A percentile compares a stretch with the other conserved stretches of the same genome.
phyloP scores from a whole-genome alignment of 2,113 vertebrate species.

The Anser brachyrhynchus region DNA sequence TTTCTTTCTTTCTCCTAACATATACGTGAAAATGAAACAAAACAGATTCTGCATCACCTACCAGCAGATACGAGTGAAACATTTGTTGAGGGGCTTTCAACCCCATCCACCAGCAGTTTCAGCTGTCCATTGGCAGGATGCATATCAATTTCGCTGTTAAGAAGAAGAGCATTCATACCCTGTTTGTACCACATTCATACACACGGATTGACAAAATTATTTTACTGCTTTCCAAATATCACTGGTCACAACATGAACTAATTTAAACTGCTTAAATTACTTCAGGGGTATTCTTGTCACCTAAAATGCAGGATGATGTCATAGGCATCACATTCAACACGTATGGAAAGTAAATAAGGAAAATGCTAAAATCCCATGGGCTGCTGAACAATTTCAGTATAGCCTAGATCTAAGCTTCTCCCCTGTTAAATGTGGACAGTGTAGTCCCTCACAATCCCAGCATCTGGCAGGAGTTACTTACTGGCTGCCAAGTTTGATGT shows the following conservation, averaged over 20 bases:
- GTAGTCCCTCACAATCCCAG: neutral
- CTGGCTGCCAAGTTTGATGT: conserved; percentile 75
- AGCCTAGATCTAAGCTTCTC: neutral
- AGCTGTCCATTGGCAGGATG: neutral
- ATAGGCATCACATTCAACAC: neutral
- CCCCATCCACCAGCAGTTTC: conserved; percentile 46
- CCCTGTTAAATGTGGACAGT: neutral
- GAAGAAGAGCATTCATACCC: neutral
- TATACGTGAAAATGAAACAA: neutral
- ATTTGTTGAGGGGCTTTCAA: neutral
- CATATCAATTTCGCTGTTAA: conserved; percentile 61
- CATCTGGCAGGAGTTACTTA: conserved; percentile 65
- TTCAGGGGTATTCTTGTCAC: neutral
- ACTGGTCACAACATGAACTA: neutral
- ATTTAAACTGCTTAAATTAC: neutral
- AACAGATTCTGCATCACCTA: neutral
- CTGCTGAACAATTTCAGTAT: neutral
- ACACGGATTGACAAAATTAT: neutral
- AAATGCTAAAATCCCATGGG: neutral
- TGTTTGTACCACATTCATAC: neutral
- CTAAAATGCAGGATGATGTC: neutral
- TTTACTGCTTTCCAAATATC: neutral
- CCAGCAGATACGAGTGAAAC: conserved; percentile 31
- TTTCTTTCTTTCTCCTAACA: neutral
- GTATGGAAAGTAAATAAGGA: neutral